phyloP scores from a whole-genome alignment of 2,113 vertebrate species.

The Condylura cristata region DNA sequence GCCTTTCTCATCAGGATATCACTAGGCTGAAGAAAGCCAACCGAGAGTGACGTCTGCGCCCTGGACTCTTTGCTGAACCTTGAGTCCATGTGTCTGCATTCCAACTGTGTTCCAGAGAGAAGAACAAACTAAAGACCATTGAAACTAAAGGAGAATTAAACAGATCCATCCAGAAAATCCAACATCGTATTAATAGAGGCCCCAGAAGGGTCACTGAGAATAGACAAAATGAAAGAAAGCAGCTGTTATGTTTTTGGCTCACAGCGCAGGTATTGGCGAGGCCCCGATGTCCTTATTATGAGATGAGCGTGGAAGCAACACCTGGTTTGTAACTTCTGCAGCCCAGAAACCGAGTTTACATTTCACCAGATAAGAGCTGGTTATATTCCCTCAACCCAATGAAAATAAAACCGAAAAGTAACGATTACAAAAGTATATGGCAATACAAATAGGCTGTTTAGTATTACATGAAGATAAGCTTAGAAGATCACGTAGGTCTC shows the following conservation, averaged over 20 bases:
- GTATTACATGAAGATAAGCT: not conserved
- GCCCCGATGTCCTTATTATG: not conserved
- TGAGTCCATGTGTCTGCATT: not conserved
- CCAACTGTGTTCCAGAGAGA: not conserved
- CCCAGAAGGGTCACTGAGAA: not conserved
- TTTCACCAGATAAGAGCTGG: not conserved
- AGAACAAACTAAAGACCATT: not conserved
- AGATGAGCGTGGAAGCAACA: not conserved
- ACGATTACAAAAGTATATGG: not conserved
- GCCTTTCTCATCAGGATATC: not conserved
- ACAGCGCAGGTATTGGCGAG: accelerated
- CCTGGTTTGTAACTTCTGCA: not conserved
- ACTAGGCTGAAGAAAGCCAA: not conserved
- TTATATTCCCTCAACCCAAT: not conserved
- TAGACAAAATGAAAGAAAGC: not conserved
- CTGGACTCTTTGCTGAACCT: not conserved
- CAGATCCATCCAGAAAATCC: not conserved
- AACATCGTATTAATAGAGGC: not conserved
- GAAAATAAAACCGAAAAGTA: not conserved
- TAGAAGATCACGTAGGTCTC: not conserved
- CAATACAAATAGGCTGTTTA: not conserved
- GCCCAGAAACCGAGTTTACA: not conserved
- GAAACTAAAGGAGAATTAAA: not conserved
- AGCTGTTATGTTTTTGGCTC: not conserved
- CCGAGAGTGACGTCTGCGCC: not conserved